Conservation (phyloP, 2,888 invertebrate species). For the Lasioglossum marginatum region DNA sequence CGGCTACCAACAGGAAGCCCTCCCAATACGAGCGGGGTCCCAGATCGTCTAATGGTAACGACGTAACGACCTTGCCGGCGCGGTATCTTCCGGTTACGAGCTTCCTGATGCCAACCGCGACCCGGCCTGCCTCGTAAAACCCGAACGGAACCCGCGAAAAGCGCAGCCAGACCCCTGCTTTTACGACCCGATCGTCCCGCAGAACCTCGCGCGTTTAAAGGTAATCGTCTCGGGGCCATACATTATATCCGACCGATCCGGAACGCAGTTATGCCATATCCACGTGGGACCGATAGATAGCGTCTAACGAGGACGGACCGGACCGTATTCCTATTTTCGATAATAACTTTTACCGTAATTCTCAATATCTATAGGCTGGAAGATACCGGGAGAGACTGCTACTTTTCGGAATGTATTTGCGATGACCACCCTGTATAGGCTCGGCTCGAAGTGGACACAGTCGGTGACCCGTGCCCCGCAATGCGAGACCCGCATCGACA, state of each 20-base stretch:
- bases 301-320: conserved; percentile 2
- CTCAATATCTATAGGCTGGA: neutral
- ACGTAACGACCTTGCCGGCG: conserved; percentile 67
- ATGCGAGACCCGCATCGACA: conserved; percentile 23
- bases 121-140: conserved; percentile 63
- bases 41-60: conserved; percentile 67
- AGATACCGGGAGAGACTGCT: neutral
- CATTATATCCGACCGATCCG: conserved; percentile 28
- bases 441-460: neutral
- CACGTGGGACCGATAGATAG: neutral
- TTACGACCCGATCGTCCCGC: conserved; percentile 47
- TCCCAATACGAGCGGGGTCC: conserved; percentile 41
- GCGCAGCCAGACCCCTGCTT: conserved; percentile 27
- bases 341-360: neutral
- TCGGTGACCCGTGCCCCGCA: neutral
- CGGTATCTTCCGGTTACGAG: conserved; percentile 69
- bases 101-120: conserved; percentile 53
- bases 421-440: neutral
- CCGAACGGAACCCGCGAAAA: conserved; percentile 40
- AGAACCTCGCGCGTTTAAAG: conserved; percentile 36
- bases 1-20: conserved; percentile 69
- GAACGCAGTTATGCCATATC: neutral
- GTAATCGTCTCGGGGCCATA: conserved; percentile 33
- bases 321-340: neutral
- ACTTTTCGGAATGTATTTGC: neutral